Conservation (phyloP, 2,888 invertebrate species). For the Sphaerophoria rueppellii region DNA sequence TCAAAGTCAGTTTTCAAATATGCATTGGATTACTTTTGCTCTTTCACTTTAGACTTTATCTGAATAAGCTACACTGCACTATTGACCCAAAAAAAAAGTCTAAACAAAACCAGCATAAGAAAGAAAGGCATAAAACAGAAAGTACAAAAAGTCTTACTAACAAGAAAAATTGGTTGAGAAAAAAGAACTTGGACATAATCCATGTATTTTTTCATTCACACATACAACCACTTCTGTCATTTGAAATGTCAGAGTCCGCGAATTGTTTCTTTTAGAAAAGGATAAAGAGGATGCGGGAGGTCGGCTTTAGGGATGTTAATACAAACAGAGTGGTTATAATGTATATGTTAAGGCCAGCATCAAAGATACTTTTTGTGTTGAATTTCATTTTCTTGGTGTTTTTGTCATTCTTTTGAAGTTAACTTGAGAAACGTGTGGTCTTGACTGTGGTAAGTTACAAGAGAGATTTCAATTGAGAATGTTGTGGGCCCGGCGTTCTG, state of each 20-base stretch:
- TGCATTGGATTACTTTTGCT: conserved; percentile 30
- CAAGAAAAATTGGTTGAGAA: background rate
- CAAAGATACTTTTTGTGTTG: conserved; percentile 39
- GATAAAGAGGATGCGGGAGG: no score
- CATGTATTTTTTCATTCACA: conserved; percentile 40
- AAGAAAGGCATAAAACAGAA: background rate
- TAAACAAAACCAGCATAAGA: background rate
- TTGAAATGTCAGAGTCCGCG: conserved; percentile 59
- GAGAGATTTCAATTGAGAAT: conserved; percentile 20
- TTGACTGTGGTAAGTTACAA: conserved; percentile 57
- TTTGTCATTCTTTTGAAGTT: conserved; percentile 63
- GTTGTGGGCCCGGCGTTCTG: background rate
- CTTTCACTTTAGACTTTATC: background rate
- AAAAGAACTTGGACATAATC: conserved; percentile 57
- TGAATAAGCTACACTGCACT: conserved; percentile 33
- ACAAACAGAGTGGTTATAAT: background rate
- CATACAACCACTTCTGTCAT: conserved; percentile 50
- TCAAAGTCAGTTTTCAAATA: conserved; percentile 60
- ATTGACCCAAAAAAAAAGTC: conserved; percentile 23
- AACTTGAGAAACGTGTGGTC: conserved; percentile 55
- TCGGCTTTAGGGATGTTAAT: background rate
- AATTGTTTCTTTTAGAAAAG: conserved; percentile 21
- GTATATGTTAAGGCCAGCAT: conserved; percentile 31
- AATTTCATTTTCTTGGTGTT: conserved; percentile 63
- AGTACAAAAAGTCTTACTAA: background rate